These are phyloP conservation scores for Aporophyla nigra DNA, from an alignment of 2,888 invertebrate species.

Conservation along the genomic window DNA sequence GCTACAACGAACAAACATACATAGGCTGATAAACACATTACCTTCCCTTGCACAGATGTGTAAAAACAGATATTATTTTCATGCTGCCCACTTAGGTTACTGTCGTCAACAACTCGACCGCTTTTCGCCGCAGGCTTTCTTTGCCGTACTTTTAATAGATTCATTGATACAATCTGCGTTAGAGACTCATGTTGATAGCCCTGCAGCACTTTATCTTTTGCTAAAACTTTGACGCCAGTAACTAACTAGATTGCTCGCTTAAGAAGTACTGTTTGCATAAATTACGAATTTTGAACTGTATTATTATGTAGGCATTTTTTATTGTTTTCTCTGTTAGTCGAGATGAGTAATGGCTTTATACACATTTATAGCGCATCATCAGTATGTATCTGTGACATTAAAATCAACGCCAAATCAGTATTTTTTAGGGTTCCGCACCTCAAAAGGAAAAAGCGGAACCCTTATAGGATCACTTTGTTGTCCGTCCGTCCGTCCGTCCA, in stretches of 20 bases:
- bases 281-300: not conserved
- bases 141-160: constrained; percentile 24
- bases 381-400: not conserved
- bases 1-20: too few species aligned
- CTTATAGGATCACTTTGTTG: too few species aligned
- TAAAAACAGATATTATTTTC: constrained; percentile 1
- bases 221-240: constrained; percentile 10
- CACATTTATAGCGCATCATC: not conserved
- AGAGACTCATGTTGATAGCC: constrained; percentile 13
- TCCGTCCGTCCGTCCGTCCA: too few species aligned
- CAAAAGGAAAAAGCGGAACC: too few species aligned
- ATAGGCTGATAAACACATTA: too few species aligned
- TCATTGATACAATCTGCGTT: constrained; percentile 11
- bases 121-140: not conserved
- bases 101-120: constrained; percentile 15
- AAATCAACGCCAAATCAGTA: too few species aligned
- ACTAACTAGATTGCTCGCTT: not conserved
- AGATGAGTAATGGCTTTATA: not conserved
- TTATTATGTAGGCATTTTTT: not conserved
- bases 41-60: too few species aligned
- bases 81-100: not conserved
- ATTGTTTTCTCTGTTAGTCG: not conserved
- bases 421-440: too few species aligned
- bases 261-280: constrained; percentile 8
- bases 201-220: constrained; percentile 8